Base-by-base conservation (phyloP, 2,888 invertebrate genomes). In the Tetragonula carbonaria region DNA sequence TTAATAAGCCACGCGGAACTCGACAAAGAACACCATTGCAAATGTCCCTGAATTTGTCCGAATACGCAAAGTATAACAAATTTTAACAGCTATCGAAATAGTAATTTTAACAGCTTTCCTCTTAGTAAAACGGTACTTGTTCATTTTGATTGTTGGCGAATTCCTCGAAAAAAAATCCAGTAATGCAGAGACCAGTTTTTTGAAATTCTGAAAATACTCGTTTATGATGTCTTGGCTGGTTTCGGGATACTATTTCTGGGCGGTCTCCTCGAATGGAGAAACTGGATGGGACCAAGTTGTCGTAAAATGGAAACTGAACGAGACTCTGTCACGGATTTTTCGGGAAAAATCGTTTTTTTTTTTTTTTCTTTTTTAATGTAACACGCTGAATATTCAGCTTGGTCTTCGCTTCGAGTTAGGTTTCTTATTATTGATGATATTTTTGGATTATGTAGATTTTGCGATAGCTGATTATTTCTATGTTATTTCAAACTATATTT, bases 161-260 rank as follows among this genome's bases (percentile, higher is more conserved):
- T 86, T 16, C 59, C 51, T 14, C 23, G 6, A n/a, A 73, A 57
- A 72, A 38, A 45, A 45, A 53, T 45, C 62, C 59, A 50, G n/a
- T 6, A 21, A 50, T 51, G 18, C 38, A 4, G 23, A 63, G 73
- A 83, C 74, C 83, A 85, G 81, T 73, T 85, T 87, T 85, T 71
- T 72, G 68, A 77, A 83, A 83, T 87, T 86, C 81, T 51, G 66
- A n/a, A 66, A 23, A 21, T 70, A 72, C 33, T 71, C 38, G n/a
- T n/a, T 14, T 53, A 16, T 65, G n/a, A 33, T 23, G n/a, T 21
- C 74, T 66, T 63, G 72, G 59, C 28, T 14, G 28, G 59, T 55
- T 55, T 33, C 55, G 65, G 45, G 73, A 62, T 73, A 57, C 50
- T 51, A 14, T 33, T n/a, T 21, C 8, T 4, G 45, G 28, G 57